Percentiles rank a stretch among this genome's conserved stretches.
Evolutionary conservation across 2,888 invertebrate genomes (phyloP).

Genomic region (Druceiella hillmani): DNA sequence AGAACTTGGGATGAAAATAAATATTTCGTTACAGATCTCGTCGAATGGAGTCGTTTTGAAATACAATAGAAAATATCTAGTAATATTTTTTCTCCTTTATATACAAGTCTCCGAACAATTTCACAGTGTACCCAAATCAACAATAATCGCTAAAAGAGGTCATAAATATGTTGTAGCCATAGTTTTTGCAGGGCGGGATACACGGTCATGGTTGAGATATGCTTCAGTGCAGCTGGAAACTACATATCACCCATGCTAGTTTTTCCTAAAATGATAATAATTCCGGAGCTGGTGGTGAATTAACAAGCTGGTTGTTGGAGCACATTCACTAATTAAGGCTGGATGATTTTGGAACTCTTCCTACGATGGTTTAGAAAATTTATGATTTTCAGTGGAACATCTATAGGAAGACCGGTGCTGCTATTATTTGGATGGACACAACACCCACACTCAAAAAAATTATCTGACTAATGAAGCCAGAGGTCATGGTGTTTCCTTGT

Average conservation of each 20-base stretch:
- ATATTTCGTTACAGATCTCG: too few species aligned
- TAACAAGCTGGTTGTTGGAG: constrained; percentile 11
- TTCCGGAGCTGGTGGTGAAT: constrained; percentile 16
- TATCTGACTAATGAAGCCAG: constrained; percentile 20
- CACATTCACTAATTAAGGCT: constrained; percentile 14
- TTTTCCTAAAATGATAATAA: background rate
- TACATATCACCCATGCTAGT: too few species aligned
- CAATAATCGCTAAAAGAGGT: too few species aligned
- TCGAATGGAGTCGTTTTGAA: too few species aligned
- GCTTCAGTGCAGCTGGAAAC: constrained; percentile 14
- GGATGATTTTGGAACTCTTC: constrained; percentile 4
- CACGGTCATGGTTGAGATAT: constrained; percentile 4
- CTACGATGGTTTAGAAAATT: background rate
- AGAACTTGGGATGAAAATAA: too few species aligned
- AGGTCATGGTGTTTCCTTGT: constrained; percentile 9
- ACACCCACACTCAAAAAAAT: too few species aligned
- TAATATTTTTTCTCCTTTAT: too few species aligned
- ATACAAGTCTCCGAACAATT: too few species aligned
- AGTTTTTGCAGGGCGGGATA: too few species aligned
- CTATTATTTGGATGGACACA: constrained; percentile 18
- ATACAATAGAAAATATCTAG: too few species aligned
- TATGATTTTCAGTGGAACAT: constrained; percentile 7
- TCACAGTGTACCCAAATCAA: too few species aligned
- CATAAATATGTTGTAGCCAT: too few species aligned
- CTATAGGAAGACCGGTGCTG: constrained; percentile 9